Evolutionary conservation across 2,797 vertebrate species (phyloP).

Genomic region (Geotria australis): DNA sequence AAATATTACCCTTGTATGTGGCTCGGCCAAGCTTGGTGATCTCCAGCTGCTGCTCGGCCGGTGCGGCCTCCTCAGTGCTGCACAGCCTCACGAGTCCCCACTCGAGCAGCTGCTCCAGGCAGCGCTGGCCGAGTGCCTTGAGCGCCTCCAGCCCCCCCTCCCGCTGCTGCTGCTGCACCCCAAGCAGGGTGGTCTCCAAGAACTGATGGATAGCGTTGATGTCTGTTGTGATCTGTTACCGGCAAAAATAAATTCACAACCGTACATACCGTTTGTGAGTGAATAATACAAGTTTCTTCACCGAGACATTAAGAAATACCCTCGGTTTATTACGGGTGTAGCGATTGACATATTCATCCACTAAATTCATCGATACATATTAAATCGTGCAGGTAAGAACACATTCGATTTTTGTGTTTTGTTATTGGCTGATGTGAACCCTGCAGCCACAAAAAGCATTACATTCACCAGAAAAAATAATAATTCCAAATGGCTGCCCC

Average conservation of each 20-base stretch:
- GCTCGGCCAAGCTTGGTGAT: constrained; percentile 50
- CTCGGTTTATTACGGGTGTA: background rate
- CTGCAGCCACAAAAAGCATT: no score
- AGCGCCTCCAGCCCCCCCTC: constrained; percentile 11
- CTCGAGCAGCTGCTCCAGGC: constrained; percentile 18
- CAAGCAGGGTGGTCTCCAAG: constrained; percentile 34
- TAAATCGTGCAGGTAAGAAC: no score
- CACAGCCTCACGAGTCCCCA: constrained; percentile 24
- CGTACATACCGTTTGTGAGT: background rate
- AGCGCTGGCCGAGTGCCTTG: constrained; percentile 17
- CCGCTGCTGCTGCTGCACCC: constrained; percentile 29
- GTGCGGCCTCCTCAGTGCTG: constrained; percentile 1
- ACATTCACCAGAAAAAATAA: no score
- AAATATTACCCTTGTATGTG: constrained; percentile 39
- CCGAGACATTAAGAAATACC: background rate
- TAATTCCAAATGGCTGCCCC: no score
- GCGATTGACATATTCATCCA: background rate
- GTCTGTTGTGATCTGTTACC: no score
- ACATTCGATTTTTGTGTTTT: no score
- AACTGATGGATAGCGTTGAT: constrained; percentile 8
- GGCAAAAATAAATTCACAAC: background rate
- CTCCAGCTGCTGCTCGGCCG: constrained; percentile 7
- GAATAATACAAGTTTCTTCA: background rate
- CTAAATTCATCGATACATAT: no score
- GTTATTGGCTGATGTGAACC: no score